Conservation (phyloP, 1,140 invertebrate genomes). For the Rhyacophila brunnea region DNA sequence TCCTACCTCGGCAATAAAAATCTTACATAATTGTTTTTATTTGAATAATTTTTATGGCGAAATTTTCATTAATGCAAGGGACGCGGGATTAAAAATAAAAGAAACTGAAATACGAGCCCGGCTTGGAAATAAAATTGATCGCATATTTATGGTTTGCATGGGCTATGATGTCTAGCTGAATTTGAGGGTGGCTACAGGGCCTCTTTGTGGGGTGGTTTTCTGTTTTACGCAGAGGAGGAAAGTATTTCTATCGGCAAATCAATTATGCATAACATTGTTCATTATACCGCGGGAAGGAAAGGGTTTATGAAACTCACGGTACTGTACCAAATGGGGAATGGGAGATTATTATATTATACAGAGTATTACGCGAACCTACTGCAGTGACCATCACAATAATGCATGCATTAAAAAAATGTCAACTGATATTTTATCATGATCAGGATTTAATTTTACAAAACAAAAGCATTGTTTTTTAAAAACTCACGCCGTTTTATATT, state of each 20-base stretch:
- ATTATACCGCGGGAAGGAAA: constrained; percentile 27
- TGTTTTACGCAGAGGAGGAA: constrained; percentile 25
- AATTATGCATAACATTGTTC: constrained; percentile 38
- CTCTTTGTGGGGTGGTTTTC: constrained; percentile 14
- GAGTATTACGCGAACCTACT: no score
- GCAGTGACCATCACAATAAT: no score
- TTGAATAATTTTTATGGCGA: constrained; percentile 36
- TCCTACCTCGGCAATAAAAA: constrained; percentile 33
- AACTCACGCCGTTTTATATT: no score
- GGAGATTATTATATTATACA: no score
- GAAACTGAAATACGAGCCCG: constrained; percentile 5
- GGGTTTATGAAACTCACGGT: constrained; percentile 6
- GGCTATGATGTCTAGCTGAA: not conserved
- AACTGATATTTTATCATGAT: no score
- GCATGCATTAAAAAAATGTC: no score
- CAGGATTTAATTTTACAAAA: no score
- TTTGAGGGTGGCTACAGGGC: constrained; percentile 5
- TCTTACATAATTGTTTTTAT: constrained; percentile 37
- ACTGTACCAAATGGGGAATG: not conserved
- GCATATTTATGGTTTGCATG: constrained; percentile 32
- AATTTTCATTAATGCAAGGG: constrained; percentile 31
- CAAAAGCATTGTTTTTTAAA: no score
- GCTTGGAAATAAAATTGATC: constrained; percentile 34
- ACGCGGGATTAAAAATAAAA: constrained; percentile 31
- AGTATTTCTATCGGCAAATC: constrained; percentile 36